Conservation (phyloP, 2,888 invertebrate genomes). For the Scelioninae gen. 2 region DNA sequence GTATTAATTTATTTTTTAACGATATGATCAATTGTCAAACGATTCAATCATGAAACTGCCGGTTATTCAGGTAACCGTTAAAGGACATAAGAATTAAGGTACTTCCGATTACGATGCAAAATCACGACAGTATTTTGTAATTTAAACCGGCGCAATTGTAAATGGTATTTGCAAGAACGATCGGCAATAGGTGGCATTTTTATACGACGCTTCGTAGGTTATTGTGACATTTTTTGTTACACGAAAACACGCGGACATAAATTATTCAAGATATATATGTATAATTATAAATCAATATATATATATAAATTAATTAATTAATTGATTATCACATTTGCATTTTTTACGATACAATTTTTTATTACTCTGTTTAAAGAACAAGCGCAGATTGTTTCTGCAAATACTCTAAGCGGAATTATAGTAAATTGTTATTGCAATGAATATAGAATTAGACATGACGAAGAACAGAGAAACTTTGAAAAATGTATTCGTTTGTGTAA, state of each 20-base stretch:
- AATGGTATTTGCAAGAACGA: constrained; percentile 24
- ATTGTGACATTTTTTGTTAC: too few species aligned
- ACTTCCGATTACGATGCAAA: constrained; percentile 44
- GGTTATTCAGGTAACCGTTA: constrained; percentile 27
- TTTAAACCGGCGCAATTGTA: background rate
- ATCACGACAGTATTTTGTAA: constrained; percentile 22
- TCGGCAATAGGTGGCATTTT: background rate
- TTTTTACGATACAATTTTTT: constrained; percentile 12
- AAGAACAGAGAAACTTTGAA: constrained; percentile 38
- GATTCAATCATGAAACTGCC: constrained; percentile 37
- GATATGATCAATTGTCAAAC: background rate
- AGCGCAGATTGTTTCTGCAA: constrained; percentile 22
- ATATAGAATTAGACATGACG: constrained; percentile 36
- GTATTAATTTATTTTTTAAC: constrained; percentile 21
- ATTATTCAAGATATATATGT: too few species aligned
- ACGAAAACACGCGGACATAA: too few species aligned
- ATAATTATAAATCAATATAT: too few species aligned
- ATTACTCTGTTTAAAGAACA: constrained; percentile 3
- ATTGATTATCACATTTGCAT: constrained; percentile 2
- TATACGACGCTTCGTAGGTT: too few species aligned
- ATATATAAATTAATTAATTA: background rate
- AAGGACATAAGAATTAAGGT: constrained; percentile 28
- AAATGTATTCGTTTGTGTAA: constrained; percentile 47
- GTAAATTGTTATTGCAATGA: constrained; percentile 39
- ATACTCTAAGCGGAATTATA: constrained; percentile 22